Evolutionary conservation across 2,888 invertebrate genomes (phyloP).

Genomic region (Auanema freiburgensis): DNA sequence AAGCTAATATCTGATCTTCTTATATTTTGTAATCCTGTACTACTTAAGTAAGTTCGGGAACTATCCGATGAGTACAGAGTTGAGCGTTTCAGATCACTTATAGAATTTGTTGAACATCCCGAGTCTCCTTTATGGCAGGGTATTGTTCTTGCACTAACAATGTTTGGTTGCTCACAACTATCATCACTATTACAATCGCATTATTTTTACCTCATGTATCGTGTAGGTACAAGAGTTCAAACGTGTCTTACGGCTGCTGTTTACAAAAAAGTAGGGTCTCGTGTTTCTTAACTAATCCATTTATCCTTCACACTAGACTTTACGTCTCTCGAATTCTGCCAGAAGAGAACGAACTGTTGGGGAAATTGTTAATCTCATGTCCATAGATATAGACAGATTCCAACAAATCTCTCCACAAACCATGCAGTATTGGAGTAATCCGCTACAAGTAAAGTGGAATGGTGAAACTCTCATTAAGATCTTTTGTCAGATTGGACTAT

Average conservation of each 20-base stretch:
- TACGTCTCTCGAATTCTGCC: constrained; percentile 67
- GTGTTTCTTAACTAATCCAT: neutral
- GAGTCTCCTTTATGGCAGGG: constrained; percentile 61
- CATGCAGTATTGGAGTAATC: constrained; percentile 63
- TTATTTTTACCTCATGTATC: constrained; percentile 62
- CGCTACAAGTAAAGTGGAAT: constrained; percentile 44
- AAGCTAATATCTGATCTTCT: constrained; percentile 56
- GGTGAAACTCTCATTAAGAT: neutral
- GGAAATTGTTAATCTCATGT: constrained; percentile 70
- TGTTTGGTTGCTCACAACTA: constrained; percentile 58
- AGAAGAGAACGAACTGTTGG: constrained; percentile 68
- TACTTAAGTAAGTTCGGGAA: constrained; percentile 42
- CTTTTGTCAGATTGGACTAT: constrained; percentile 36
- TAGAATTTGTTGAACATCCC: constrained; percentile 55
- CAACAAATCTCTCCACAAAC: constrained; percentile 64
- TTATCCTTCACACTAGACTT: constrained; percentile 47
- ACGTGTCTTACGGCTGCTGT: constrained; percentile 60
- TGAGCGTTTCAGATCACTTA: constrained; percentile 41
- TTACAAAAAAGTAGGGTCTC: constrained; percentile 62
- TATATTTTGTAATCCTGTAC: constrained; percentile 55
- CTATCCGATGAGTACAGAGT: neutral
- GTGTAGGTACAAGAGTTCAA: constrained; percentile 61
- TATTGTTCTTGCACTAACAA: constrained; percentile 50
- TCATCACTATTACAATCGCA: constrained; percentile 59
- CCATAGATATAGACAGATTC: constrained; percentile 68